These are phyloP conservation scores for Magallana angulata DNA, from an alignment of 1,140 invertebrate species.

Conservation along the genomic window DNA sequence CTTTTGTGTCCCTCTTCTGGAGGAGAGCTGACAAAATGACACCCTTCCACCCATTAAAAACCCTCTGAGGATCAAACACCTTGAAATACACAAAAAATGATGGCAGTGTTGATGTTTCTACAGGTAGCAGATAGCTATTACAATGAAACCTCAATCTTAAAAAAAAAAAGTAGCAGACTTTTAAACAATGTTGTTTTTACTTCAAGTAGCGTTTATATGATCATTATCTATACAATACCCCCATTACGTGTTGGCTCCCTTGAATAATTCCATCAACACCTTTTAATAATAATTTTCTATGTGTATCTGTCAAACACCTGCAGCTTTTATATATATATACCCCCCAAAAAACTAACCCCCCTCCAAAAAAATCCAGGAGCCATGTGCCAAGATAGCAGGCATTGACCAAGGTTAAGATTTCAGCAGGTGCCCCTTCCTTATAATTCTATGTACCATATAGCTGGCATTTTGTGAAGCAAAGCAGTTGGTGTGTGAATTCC, in stretches of 20 bases:
- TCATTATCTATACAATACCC: constrained; percentile 23
- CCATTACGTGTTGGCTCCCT: constrained; percentile 10
- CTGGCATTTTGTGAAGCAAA: constrained; percentile 12
- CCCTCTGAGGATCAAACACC: not conserved
- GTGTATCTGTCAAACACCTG: constrained; percentile 29
- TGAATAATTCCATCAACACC: constrained; percentile 37
- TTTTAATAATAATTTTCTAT: not conserved
- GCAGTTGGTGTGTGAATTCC: not conserved
- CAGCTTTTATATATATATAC: not conserved
- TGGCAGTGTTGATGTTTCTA: not conserved
- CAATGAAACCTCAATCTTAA: not conserved
- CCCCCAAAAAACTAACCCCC: not conserved
- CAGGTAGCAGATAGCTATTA: not conserved
- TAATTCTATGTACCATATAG: constrained; percentile 3
- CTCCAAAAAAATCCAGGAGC: not conserved
- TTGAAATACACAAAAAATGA: not conserved
- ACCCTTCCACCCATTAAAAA: not conserved
- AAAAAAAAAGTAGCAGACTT: not conserved
- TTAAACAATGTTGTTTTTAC: not conserved
- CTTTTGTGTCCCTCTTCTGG: not conserved
- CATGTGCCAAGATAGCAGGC: constrained; percentile 18
- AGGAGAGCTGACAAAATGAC: constrained; percentile 1
- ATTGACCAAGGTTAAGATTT: not conserved
- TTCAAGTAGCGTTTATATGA: not conserved
- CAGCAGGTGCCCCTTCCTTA: constrained; percentile 5